phyloP scores from a whole-genome alignment of 2,888 invertebrate species.

The Patella ulyssiponensis region DNA sequence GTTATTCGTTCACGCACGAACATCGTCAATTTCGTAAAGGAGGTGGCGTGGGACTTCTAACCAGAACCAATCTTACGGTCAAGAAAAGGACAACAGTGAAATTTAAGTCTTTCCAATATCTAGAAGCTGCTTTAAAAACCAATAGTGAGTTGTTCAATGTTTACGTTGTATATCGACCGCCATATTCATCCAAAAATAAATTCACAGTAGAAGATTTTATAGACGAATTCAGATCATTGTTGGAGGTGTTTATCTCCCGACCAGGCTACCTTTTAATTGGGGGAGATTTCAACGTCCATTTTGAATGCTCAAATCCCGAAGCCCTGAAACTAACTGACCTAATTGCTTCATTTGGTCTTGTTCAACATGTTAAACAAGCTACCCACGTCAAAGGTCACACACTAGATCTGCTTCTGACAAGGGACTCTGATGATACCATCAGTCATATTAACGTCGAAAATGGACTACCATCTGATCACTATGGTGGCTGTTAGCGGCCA shows the following conservation, averaged over 20 bases:
- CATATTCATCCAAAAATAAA: not conserved
- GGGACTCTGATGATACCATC: not conserved
- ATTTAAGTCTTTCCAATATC: conserved; percentile 1
- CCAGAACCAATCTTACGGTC: not conserved
- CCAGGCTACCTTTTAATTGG: not conserved
- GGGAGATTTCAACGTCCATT: conserved; percentile 2
- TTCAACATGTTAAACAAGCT: too few species aligned
- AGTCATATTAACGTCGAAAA: not conserved
- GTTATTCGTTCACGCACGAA: not conserved
- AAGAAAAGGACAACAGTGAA: not conserved
- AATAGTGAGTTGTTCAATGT: conserved; percentile 7
- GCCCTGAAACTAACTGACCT: not conserved
- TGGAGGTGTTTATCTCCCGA: not conserved
- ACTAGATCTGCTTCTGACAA: not conserved
- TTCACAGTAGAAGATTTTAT: not conserved
- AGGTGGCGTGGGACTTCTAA: not conserved
- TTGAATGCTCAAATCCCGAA: not conserved
- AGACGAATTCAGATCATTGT: not conserved
- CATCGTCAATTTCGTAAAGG: conserved; percentile 1
- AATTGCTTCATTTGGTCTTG: not conserved
- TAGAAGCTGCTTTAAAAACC: conserved; percentile 4
- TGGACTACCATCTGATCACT: not conserved
- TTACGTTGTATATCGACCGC: not conserved
- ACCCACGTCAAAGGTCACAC: not conserved
- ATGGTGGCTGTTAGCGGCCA: too few species aligned